A percentile compares a stretch with the other conserved stretches of the same genome.
Evolutionary conservation across 1,140 invertebrate species (phyloP).

Genomic region (Metopolophium dirhodum): DNA sequence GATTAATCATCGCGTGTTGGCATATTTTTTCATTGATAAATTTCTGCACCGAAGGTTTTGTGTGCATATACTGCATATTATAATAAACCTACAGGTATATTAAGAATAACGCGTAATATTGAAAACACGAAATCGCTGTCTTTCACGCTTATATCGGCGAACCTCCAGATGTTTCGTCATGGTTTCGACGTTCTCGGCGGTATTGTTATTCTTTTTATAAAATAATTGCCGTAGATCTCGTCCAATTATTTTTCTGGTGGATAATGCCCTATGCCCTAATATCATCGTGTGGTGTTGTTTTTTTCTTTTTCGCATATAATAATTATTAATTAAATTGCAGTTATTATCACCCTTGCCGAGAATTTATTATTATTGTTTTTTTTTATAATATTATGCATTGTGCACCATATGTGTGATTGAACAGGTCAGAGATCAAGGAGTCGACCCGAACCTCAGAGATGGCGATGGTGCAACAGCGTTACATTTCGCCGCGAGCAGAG

Average conservation of each 20-base stretch:
- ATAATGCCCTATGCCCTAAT: neutral
- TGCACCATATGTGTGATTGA: neutral
- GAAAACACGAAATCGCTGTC: neutral
- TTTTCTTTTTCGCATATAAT: neutral
- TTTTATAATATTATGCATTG: neutral
- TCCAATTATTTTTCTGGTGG: neutral
- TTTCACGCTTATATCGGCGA: neutral
- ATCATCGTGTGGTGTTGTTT: neutral
- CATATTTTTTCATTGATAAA: neutral
- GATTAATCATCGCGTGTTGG: neutral
- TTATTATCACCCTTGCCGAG: neutral
- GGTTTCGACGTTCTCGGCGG: neutral
- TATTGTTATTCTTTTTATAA: neutral
- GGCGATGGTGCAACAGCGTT: conserved; percentile 83
- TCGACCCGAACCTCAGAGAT: conserved; percentile 82
- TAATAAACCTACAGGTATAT: neutral
- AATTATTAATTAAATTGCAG: neutral
- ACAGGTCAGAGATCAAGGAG: conserved; percentile 80
- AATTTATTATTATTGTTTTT: neutral
- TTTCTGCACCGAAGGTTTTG: neutral
- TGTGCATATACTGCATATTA: neutral
- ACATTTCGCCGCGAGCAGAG: conserved; percentile 82
- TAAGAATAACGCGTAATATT: neutral
- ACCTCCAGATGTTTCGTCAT: neutral
- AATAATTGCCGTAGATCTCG: neutral